Conservation (phyloP, 1,140 invertebrate species). For the Ips typographus region DNA sequence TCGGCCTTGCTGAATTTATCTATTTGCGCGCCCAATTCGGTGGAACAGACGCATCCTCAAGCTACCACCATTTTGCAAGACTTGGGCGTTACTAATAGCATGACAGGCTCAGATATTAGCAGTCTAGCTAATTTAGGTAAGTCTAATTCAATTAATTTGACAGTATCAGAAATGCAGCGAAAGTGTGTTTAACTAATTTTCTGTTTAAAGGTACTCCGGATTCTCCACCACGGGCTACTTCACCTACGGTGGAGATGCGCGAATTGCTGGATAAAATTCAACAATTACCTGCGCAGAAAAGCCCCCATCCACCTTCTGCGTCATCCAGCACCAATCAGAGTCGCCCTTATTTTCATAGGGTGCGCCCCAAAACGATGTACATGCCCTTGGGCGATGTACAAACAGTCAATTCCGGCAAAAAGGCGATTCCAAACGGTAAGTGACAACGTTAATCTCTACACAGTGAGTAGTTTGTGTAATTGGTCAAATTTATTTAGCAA, state of each 20-base stretch:
- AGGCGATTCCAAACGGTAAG: conserved; percentile 34
- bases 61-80: conserved; percentile 40
- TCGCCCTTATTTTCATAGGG: conserved; percentile 46
- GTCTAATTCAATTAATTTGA: not conserved
- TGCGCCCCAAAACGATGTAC: conserved; percentile 60
- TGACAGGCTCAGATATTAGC: conserved; percentile 66
- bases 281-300: conserved; percentile 57
- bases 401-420: conserved; percentile 28
- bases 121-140: conserved; percentile 60
- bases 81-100: conserved; percentile 55
- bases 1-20: conserved; percentile 48
- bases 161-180: not conserved
- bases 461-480: not conserved
- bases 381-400: conserved; percentile 55
- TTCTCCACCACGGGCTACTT: conserved; percentile 75
- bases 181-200: not conserved
- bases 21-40: conserved; percentile 45
- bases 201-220: conserved; percentile 56
- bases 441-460: not conserved
- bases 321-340: conserved; percentile 27
- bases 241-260: conserved; percentile 70
- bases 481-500: too few relatives aligned
- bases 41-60: conserved; percentile 36
- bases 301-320: conserved; percentile 35
- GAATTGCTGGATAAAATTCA: conserved; percentile 70